phyloP scores from a whole-genome alignment of 2,113 vertebrate species.

The Gallinago undulata region DNA sequence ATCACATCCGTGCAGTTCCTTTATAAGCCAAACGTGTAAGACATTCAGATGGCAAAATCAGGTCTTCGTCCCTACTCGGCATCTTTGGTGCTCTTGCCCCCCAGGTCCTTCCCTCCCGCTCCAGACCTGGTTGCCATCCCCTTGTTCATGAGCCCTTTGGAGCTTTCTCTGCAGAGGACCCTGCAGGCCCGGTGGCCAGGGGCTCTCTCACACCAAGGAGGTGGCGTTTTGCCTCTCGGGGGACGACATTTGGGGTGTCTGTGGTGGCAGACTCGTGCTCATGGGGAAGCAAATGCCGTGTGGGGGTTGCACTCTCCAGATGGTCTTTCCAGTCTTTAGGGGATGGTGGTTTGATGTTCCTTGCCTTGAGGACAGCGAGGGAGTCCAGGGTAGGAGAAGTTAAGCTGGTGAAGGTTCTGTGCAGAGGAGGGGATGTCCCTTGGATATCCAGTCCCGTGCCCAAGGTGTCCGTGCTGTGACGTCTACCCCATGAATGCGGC shows the following conservation, averaged over 20 bases:
- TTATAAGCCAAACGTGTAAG: background rate
- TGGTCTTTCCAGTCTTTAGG: accelerated
- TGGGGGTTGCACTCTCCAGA: accelerated
- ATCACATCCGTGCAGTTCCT: background rate
- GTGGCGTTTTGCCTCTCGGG: background rate
- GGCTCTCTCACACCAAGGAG: accelerated
- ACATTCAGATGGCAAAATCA: background rate
- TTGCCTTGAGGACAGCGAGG: background rate
- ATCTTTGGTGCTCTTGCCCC: background rate
- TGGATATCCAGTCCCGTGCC: accelerated
- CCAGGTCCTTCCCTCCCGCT: background rate
- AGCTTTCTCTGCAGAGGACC: too few species aligned
- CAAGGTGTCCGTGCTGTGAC: accelerated
- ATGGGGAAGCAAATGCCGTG: accelerated
- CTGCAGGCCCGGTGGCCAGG: accelerated
- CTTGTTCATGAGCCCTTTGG: background rate
- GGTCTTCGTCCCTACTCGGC: background rate
- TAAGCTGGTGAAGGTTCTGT: background rate
- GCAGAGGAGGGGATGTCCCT: accelerated
- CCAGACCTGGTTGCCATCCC: accelerated
- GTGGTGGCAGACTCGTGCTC: background rate
- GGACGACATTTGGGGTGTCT: background rate
- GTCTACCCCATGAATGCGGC: accelerated
- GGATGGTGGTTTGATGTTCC: accelerated
- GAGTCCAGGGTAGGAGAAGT: background rate